Percentiles rank a stretch among this genome's conserved stretches.
phyloP scores from a whole-genome alignment of 2,888 invertebrate species.

The Parnassius mnemosyne region DNA sequence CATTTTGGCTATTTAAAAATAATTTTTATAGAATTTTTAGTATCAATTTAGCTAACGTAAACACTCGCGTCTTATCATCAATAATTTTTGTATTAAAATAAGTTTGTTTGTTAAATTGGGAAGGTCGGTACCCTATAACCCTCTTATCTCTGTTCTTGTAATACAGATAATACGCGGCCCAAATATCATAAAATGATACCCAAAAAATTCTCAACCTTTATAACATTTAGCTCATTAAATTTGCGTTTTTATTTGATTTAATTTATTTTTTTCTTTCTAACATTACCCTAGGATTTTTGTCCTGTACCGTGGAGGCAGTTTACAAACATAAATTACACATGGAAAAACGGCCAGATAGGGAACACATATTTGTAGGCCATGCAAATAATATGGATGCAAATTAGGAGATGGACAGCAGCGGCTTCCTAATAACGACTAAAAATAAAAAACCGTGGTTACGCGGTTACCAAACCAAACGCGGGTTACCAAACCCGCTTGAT shows the following conservation, averaged over 20 bases:
- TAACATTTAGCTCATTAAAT: background rate
- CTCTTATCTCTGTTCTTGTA: conserved; percentile 35
- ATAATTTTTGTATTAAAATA: conserved; percentile 13
- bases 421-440: too few species aligned
- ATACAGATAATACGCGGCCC: conserved; percentile 15
- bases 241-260: background rate
- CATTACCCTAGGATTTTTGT: background rate
- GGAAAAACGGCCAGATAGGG: background rate
- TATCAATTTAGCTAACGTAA: conserved; percentile 8
- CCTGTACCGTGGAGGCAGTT: too few species aligned
- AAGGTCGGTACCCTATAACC: conserved; percentile 37
- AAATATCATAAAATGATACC: background rate
- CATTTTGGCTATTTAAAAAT: conserved; percentile 40
- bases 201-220: background rate
- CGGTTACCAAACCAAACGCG: too few species aligned
- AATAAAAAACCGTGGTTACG: too few species aligned
- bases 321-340: too few species aligned
- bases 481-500: too few species aligned
- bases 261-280: background rate
- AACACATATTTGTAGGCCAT: too few species aligned
- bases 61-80: background rate
- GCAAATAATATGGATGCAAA: too few species aligned
- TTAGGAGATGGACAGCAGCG: too few species aligned
- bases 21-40: background rate
- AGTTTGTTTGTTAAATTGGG: conserved; percentile 31